These are phyloP conservation scores for Papilio dardanus DNA, from an alignment of 1,140 invertebrate genomes.

Conservation along the genomic window DNA sequence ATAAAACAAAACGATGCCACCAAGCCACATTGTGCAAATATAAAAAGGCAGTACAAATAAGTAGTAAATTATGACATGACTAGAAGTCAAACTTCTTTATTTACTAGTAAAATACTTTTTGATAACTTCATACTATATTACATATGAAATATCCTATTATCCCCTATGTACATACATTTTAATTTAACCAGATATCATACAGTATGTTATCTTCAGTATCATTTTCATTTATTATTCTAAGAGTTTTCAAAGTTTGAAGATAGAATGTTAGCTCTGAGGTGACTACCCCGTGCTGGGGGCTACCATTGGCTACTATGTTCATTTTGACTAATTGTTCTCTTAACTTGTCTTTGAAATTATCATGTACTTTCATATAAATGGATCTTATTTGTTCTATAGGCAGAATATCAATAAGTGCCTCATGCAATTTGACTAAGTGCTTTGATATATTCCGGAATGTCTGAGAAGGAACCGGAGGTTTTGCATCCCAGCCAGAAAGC, in stretches of 20 bases:
- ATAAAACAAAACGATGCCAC: not conserved
- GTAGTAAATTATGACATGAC: slow-evolving; percentile 19
- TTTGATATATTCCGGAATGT: slow-evolving; percentile 96
- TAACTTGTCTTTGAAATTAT: slow-evolving; percentile 93
- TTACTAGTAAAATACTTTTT: slow-evolving; percentile 32
- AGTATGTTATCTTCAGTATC: slow-evolving; percentile 89
- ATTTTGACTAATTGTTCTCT: slow-evolving; percentile 92
- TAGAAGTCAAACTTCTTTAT: slow-evolving; percentile 35
- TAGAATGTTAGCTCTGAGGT: slow-evolving; percentile 98
- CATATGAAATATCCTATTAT: slow-evolving; percentile 47
- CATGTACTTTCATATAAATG: slow-evolving; percentile 93
- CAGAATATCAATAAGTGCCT: slow-evolving; percentile 92
- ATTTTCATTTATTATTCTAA: slow-evolving; percentile 90
- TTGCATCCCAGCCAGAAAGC: slow-evolving; percentile 94
- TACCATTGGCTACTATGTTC: slow-evolving; percentile 96
- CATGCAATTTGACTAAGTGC: slow-evolving; percentile 95
- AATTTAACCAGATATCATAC: slow-evolving; percentile 91
- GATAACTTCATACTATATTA: slow-evolving; percentile 26
- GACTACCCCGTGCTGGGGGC: slow-evolving; percentile 97
- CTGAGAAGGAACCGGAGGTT: slow-evolving; percentile 96
- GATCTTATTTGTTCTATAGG: slow-evolving; percentile 86
- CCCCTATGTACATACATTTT: slow-evolving; percentile 44
- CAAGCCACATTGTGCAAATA: not conserved
- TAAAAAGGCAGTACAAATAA: slow-evolving; percentile 10
- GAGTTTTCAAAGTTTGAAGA: slow-evolving; percentile 93